These are phyloP conservation scores for Gryon sp. DNA, from an alignment of 1,140 invertebrate genomes.

Conservation along the genomic window DNA sequence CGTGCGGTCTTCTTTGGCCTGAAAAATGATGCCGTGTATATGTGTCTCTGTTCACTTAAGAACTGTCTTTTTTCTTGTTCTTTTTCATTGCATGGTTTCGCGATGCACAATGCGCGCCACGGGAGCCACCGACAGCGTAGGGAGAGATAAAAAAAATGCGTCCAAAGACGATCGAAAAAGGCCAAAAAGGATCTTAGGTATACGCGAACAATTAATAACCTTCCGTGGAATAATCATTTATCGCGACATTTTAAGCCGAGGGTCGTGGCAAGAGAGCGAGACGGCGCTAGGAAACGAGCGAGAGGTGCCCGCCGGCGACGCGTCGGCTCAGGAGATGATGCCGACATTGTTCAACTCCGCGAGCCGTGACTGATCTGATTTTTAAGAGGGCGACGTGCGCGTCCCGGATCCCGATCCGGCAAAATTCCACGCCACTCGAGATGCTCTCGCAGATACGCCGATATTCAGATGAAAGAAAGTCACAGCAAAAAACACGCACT, in stretches of 20 bases:
- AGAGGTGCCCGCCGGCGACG: conserved; percentile 51
- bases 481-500: conserved; percentile 42
- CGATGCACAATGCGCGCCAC: conserved; percentile 74
- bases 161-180: conserved; percentile 54
- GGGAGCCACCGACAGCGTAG: conserved; percentile 64
- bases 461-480: conserved; percentile 57
- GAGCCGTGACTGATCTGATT: conserved; percentile 78
- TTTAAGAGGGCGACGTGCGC: conserved; percentile 72
- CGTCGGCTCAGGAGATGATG: conserved; percentile 63
- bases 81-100: conserved; percentile 76
- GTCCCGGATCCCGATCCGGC: conserved; percentile 53
- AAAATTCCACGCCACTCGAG: conserved; percentile 68
- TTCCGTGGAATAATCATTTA: conserved; percentile 77
- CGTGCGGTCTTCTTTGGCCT: conserved; percentile 71
- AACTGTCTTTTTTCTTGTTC: conserved; percentile 25
- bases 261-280: conserved; percentile 42
- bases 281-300: conserved; percentile 39
- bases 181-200: conserved; percentile 54
- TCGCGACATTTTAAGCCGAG: conserved; percentile 78
- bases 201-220: conserved; percentile 79
- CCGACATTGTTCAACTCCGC: conserved; percentile 75
- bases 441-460: conserved; percentile 56
- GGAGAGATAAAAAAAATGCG: conserved; percentile 52
- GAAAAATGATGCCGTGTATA: conserved; percentile 75
- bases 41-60: conserved; percentile 13